A percentile compares a stretch with the other conserved stretches of the same genome.
These are phyloP conservation scores for Phorcus lineatus DNA, from an alignment of 2,888 invertebrate genomes.

Conservation along the genomic window DNA sequence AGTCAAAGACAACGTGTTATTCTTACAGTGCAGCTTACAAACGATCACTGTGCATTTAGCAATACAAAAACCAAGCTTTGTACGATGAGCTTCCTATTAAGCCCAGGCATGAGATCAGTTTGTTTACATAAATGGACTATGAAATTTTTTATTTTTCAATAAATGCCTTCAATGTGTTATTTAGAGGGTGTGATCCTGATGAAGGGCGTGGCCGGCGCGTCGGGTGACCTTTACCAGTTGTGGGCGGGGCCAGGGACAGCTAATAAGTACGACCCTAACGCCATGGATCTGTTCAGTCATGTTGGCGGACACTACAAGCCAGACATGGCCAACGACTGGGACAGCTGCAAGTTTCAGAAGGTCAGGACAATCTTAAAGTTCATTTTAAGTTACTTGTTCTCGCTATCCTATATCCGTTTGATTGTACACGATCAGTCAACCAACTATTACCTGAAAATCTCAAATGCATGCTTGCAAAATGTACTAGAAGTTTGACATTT, in stretches of 20 bases:
- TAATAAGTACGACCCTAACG: conserved; percentile 51
- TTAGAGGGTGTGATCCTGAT: conserved; percentile 52
- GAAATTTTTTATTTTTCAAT: too few species aligned
- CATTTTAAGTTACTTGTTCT: too few species aligned
- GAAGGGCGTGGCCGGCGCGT: conserved; percentile 58
- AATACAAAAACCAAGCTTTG: too few species aligned
- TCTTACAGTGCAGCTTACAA: too few species aligned
- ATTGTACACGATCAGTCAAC: not conserved
- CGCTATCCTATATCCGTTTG: too few species aligned
- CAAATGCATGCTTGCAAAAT: not conserved
- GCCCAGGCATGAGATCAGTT: too few species aligned
- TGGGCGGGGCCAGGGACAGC: conserved; percentile 46
- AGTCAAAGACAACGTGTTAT: too few species aligned
- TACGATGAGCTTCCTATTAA: too few species aligned
- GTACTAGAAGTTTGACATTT: not conserved
- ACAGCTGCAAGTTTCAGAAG: conserved; percentile 51
- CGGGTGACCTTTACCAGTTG: conserved; percentile 52
- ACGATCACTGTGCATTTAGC: too few species aligned
- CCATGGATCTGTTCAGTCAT: conserved; percentile 51
- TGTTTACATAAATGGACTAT: too few species aligned
- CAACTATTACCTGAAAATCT: not conserved
- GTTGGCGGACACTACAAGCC: conserved; percentile 57
- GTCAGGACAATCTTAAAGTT: conserved; percentile 24
- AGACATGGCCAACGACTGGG: conserved; percentile 53
- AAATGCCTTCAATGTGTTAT: not conserved